A percentile compares a stretch with the other conserved stretches of the same genome.
phyloP scores from a whole-genome alignment of 2,888 invertebrate genomes.

The Agrochola litura region DNA sequence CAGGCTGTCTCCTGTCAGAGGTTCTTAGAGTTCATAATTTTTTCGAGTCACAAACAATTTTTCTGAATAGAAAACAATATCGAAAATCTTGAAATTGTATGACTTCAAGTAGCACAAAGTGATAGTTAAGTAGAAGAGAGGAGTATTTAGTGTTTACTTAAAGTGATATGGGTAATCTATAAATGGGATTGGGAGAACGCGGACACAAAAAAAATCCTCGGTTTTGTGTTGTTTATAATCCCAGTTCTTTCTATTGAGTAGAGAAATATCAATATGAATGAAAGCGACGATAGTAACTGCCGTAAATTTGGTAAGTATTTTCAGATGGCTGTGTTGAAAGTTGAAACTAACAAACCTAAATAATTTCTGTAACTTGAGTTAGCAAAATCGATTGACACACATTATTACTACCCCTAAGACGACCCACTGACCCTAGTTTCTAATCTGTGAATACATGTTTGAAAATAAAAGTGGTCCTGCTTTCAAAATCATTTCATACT shows the following conservation, averaged over 20 bases:
- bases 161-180: not conserved
- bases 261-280: conserved; percentile 33
- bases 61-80: not conserved
- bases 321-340: not conserved
- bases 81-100: not conserved
- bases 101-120: not conserved
- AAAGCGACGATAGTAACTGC: conserved; percentile 20
- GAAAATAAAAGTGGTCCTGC: too few relatives aligned
- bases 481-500: not conserved
- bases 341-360: not conserved
- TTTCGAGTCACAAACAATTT: not conserved
- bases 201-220: not conserved
- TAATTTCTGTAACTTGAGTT: not conserved
- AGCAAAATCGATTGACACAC: not conserved
- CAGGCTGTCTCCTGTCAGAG: too few relatives aligned
- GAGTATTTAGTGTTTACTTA: not conserved
- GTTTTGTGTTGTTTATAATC: conserved; percentile 9
- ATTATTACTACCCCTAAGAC: too few relatives aligned
- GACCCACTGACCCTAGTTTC: too few relatives aligned
- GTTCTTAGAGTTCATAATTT: too few relatives aligned
- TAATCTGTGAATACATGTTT: not conserved
- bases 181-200: not conserved
- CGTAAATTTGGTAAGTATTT: conserved; percentile 35
- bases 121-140: not conserved
- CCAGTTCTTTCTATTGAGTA: not conserved